phyloP scores from a whole-genome alignment of 2,113 vertebrate species.

The Acanthochromis polyacanthus region DNA sequence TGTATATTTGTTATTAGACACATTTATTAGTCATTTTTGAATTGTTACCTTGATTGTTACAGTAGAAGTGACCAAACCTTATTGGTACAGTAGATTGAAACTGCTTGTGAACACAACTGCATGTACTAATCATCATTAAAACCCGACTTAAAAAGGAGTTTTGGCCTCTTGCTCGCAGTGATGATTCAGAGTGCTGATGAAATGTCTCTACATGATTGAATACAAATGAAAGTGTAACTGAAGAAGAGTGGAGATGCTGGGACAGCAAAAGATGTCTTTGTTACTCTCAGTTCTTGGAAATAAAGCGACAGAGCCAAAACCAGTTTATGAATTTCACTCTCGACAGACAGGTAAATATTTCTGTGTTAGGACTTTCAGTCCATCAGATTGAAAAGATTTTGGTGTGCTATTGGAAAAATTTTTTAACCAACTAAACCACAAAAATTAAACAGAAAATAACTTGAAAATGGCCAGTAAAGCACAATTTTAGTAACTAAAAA shows the following conservation, averaged over 20 bases:
- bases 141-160: too few relatives aligned
- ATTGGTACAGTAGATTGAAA: too few relatives aligned
- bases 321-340: too few relatives aligned
- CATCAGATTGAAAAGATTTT: too few relatives aligned
- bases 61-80: too few relatives aligned
- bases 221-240: neutral
- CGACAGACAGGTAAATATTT: too few relatives aligned
- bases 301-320: neutral
- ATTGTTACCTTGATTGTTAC: neutral
- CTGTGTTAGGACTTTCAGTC: too few relatives aligned
- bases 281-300: neutral
- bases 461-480: too few relatives aligned
- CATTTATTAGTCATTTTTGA: neutral
- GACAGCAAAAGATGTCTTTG: neutral
- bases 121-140: too few relatives aligned
- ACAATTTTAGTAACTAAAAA: too few relatives aligned
- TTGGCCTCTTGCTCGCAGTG: neutral
- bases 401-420: too few relatives aligned
- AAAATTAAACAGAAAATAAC: neutral
- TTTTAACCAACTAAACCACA: neutral
- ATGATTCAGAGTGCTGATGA: neutral
- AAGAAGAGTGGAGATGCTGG: neutral
- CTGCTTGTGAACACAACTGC: too few relatives aligned
- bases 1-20: neutral
- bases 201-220: neutral